Base-by-base conservation (phyloP, 2,797 vertebrate species). In the Bovichtus diacanthus region DNA sequence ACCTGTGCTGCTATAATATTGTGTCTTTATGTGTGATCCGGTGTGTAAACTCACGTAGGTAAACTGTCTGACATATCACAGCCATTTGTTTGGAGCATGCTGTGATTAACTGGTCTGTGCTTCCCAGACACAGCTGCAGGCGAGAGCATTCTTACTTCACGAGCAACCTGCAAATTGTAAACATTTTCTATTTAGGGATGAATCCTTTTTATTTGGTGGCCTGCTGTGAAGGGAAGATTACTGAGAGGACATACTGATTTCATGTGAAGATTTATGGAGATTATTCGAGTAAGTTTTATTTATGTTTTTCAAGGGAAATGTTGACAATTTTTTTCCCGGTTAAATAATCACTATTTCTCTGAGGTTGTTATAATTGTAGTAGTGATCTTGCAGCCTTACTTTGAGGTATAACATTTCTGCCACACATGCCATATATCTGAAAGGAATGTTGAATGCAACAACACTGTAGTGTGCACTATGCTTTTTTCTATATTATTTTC, bases 41-140 rank as follows among this genome's bases (percentile, higher is more conserved):
- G n/a, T 13, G 46, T 23, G n/a, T 29, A 38, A 77, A 60, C 43
- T 56, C 53, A 53, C 25, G 21, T 29, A 47, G 49, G 61, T 65
- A 70, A 79, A 50, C 53, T 29, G 51, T 64, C 39, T 41, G 75
- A 81, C 74, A 71, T 43, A 61, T 59, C 21, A 9, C 66, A 73
- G 62, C 19, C 56, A 54, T 80, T 81, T 82, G 69, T 80, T 67
- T 44, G 31, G 54, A 73, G 47, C 78, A 49, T 51, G 74, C 73
- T 83, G 74, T 81, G 78, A 88, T 78, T 61, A 72, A 80, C 54
- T n/a, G 47, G 53, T 74, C 72, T 77, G 58, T 72, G 60, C n/a
- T 51, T 86, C 56, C 36, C 58, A 84, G 81, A 83, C 76, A 69
- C 68, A 71, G 77, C 67, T 71, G 58, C 39, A 65, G 77, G 29